Conservation (phyloP, 2,113 vertebrate species). For the Saccopteryx bilineata region DNA sequence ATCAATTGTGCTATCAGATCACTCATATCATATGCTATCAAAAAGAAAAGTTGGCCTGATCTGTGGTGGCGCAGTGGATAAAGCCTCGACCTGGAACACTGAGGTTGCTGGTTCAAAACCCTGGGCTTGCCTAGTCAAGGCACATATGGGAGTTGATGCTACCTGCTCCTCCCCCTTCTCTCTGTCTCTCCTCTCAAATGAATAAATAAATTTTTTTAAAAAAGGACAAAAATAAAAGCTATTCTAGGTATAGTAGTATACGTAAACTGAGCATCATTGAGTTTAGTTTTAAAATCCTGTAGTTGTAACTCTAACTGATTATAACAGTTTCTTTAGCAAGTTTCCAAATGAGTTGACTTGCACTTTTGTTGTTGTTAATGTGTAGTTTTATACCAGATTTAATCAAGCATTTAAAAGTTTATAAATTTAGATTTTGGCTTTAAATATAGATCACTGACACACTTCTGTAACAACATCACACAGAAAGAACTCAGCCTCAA, state of each 20-base stretch:
- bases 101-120: no score
- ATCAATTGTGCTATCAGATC: not conserved
- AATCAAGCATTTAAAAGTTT: not conserved
- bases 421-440: conserved; percentile 50
- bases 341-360: conserved; percentile 22
- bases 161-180: no score
- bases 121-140: no score
- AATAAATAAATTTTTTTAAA: no score
- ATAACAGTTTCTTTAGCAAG: not conserved
- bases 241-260: conserved; percentile 2
- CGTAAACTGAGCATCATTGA: not conserved
- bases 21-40: not conserved
- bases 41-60: not conserved
- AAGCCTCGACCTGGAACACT: no score
- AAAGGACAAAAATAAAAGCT: not conserved
- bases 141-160: no score
- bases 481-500: conserved; percentile 5
- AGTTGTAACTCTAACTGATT: conserved; percentile 6
- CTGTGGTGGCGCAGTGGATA: no score
- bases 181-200: no score
- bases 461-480: not conserved
- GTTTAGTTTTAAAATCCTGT: not conserved
- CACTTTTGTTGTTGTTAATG: not conserved
- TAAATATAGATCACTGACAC: not conserved
- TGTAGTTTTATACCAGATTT: not conserved